Conservation (phyloP, 2,888 invertebrate genomes). For the Aelia acuminata region DNA sequence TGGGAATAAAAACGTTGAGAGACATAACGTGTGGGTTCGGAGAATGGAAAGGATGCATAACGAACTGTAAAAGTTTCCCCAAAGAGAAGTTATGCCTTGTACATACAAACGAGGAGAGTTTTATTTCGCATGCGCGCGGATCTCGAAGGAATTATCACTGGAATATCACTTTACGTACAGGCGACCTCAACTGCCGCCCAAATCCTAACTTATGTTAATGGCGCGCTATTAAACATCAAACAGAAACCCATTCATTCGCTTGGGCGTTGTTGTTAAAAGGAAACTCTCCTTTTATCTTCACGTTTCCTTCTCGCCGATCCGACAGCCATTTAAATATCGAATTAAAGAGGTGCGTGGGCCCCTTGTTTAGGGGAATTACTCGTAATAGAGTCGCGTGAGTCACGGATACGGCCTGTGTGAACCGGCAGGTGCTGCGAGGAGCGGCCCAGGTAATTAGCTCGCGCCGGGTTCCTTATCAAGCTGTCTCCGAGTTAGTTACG, state of each 20-base stretch:
- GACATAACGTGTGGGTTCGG: not conserved
- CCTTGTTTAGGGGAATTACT: slow-evolving; percentile 28
- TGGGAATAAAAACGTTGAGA: not conserved
- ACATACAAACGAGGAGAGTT: not conserved
- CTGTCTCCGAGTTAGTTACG: slow-evolving; percentile 27
- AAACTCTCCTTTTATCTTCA: not conserved
- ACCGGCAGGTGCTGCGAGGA: not conserved
- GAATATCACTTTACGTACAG: not conserved
- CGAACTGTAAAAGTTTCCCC: slow-evolving; percentile 1
- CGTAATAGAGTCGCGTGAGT: slow-evolving; percentile 45
- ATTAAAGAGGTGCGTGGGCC: slow-evolving; percentile 36
- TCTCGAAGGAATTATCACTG: not conserved
- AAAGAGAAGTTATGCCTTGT: slow-evolving; percentile 38
- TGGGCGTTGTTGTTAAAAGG: slow-evolving; percentile 11
- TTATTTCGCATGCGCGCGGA: slow-evolving; percentile 14
- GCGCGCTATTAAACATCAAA: not conserved
- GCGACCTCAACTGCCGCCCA: not conserved
- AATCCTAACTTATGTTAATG: slow-evolving; percentile 15
- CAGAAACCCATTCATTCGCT: not conserved
- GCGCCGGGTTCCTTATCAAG: slow-evolving; percentile 2
- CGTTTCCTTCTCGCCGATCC: slow-evolving; percentile 39
- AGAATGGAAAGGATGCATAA: not conserved
- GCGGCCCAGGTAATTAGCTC: not conserved
- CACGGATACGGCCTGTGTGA: slow-evolving; percentile 32
- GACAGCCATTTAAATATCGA: slow-evolving; percentile 37